phyloP scores from a whole-genome alignment of 2,797 vertebrate species.

The Argyrosomus regius region DNA sequence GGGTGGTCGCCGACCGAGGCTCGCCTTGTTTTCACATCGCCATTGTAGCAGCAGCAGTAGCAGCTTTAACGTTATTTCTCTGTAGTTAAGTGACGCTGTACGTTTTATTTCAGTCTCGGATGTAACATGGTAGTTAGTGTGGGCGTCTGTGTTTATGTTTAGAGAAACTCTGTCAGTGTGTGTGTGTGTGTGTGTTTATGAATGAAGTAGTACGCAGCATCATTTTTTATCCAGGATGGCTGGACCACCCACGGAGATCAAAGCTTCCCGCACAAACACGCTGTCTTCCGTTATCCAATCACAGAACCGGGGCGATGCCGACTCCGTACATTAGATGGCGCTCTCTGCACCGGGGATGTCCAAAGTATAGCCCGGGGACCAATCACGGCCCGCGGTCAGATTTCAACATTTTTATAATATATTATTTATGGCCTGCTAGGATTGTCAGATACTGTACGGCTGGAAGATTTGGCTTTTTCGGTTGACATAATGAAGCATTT shows the following conservation, averaged over 20 bases:
- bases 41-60: not conserved
- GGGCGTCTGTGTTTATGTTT: not conserved
- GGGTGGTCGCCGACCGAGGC: constrained; percentile 70
- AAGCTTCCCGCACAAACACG: constrained; percentile 80
- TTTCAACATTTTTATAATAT: too few species aligned
- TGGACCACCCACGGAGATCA: constrained; percentile 83
- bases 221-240: constrained; percentile 8
- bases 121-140: not conserved
- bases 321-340: constrained; percentile 20
- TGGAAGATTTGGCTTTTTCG: too few species aligned
- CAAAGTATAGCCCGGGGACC: too few species aligned
- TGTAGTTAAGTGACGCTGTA: not conserved
- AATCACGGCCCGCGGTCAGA: too few species aligned
- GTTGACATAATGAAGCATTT: too few species aligned
- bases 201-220: constrained; percentile 38
- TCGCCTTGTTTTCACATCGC: constrained; percentile 12
- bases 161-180: not conserved
- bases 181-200: constrained; percentile 43
- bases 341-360: not conserved
- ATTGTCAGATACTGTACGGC: too few species aligned
- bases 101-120: not conserved
- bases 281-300: constrained; percentile 68
- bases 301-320: constrained; percentile 2
- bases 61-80: not conserved
- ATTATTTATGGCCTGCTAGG: too few species aligned